phyloP scores from a whole-genome alignment of 1,140 invertebrate species.

The Cryptotermes secundus region DNA sequence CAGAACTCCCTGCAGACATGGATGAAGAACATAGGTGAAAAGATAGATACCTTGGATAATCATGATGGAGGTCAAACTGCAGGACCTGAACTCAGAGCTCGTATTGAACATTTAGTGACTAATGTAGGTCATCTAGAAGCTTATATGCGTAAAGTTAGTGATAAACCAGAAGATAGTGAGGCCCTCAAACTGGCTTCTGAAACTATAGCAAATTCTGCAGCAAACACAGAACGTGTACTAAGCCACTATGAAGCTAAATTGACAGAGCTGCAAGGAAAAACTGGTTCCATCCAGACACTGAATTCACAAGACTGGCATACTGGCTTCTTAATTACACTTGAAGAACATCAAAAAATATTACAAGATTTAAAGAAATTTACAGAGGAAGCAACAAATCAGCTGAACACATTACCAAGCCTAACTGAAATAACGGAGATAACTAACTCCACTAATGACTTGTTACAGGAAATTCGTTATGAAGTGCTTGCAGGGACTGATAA shows the following conservation, averaged over 20 bases:
- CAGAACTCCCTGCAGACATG: slow-evolving; percentile 62
- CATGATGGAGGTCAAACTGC: background rate
- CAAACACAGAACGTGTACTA: background rate
- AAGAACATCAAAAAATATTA: slow-evolving; percentile 25
- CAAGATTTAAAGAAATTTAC: slow-evolving; percentile 21
- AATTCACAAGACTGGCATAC: slow-evolving; percentile 24
- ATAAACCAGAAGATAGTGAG: background rate
- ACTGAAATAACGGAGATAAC: slow-evolving; percentile 44
- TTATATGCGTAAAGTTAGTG: background rate
- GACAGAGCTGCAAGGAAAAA: background rate
- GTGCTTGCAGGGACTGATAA: slow-evolving; percentile 34
- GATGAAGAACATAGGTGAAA: slow-evolving; percentile 39
- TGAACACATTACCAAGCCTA: slow-evolving; percentile 39
- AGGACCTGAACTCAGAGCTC: slow-evolving; percentile 32
- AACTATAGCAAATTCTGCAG: background rate
- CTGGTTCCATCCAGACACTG: background rate
- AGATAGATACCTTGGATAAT: background rate
- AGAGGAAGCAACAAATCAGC: background rate
- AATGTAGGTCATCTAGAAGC: slow-evolving; percentile 35
- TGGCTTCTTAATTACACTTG: slow-evolving; percentile 18
- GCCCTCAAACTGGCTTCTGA: slow-evolving; percentile 3
- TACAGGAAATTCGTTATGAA: slow-evolving; percentile 35
- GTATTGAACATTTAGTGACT: slow-evolving; percentile 34
- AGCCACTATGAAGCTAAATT: background rate
- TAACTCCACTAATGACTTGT: slow-evolving; percentile 44